These are phyloP conservation scores for Thryonomys swinderianus DNA, from an alignment of 2,113 vertebrate species.

Conservation along the genomic window DNA sequence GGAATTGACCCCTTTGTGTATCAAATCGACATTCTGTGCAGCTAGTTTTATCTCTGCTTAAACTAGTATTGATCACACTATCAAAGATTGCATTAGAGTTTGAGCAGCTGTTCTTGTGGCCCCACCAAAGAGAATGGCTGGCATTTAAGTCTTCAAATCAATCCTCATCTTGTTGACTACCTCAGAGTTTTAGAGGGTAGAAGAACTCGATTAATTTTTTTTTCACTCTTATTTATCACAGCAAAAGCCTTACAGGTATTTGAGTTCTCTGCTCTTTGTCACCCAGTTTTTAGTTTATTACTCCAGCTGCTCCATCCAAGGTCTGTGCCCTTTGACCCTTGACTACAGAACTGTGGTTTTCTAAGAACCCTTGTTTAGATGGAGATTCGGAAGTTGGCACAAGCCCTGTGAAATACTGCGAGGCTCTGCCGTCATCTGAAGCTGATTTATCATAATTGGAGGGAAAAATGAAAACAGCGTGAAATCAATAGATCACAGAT, in stretches of 20 bases:
- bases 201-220: slow-evolving; percentile 36
- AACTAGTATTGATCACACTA: slow-evolving; percentile 84
- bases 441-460: not conserved
- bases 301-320: not conserved
- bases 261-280: not conserved
- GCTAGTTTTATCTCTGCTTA: slow-evolving; percentile 84
- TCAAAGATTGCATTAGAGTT: slow-evolving; percentile 78
- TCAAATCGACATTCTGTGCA: slow-evolving; percentile 77
- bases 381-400: not conserved
- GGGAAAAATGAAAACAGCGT: no score
- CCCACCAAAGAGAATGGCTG: slow-evolving; percentile 72
- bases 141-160: slow-evolving; percentile 77
- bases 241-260: not conserved
- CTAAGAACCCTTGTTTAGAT: slow-evolving; percentile 14
- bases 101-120: slow-evolving; percentile 71
- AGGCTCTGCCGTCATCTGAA: not conserved
- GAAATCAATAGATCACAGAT: no score
- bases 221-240: slow-evolving; percentile 50
- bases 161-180: slow-evolving; percentile 54
- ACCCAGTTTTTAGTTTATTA: slow-evolving; percentile 38
- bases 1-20: slow-evolving; percentile 82
- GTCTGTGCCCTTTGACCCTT: not conserved
- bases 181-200: not conserved
- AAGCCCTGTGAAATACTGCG: slow-evolving; percentile 6
- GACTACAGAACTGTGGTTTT: slow-evolving; percentile 5